Conservation (phyloP, 1,140 invertebrate species). For the Sweltsa coloradensis region DNA sequence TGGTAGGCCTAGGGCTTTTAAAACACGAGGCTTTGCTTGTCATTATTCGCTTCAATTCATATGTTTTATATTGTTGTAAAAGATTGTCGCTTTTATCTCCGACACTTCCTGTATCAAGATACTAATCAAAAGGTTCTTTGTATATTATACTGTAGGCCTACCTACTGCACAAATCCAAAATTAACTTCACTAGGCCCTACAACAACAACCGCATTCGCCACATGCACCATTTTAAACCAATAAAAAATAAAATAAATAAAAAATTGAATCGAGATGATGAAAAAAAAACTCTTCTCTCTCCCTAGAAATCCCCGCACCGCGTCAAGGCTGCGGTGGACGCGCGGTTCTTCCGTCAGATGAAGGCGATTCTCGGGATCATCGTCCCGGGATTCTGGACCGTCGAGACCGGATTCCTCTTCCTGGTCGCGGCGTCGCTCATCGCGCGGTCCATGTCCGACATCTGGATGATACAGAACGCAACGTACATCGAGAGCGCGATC, state of each 20-base stretch:
- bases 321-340: constrained; percentile 78
- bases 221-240: neutral
- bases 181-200: too few relatives aligned
- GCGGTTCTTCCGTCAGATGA: constrained; percentile 68
- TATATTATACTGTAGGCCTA: too few relatives aligned
- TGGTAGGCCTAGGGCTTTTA: too few relatives aligned
- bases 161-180: too few relatives aligned
- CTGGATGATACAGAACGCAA: constrained; percentile 92
- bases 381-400: constrained; percentile 62
- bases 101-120: too few relatives aligned
- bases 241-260: neutral
- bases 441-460: constrained; percentile 88
- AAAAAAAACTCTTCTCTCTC: constrained; percentile 4
- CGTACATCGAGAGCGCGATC: constrained; percentile 88
- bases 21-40: too few relatives aligned
- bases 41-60: too few relatives aligned
- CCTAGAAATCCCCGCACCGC: constrained; percentile 42
- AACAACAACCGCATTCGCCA: too few relatives aligned
- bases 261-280: neutral
- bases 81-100: too few relatives aligned
- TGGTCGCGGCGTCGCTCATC: constrained; percentile 73
- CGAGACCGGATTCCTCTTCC: constrained; percentile 63
- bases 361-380: constrained; percentile 65
- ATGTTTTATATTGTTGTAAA: too few relatives aligned
- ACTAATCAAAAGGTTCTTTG: too few relatives aligned